A percentile compares a stretch with the other conserved stretches of the same genome.
phyloP scores from a whole-genome alignment of 2,797 vertebrate genomes.

The Novumbra hubbsi region DNA sequence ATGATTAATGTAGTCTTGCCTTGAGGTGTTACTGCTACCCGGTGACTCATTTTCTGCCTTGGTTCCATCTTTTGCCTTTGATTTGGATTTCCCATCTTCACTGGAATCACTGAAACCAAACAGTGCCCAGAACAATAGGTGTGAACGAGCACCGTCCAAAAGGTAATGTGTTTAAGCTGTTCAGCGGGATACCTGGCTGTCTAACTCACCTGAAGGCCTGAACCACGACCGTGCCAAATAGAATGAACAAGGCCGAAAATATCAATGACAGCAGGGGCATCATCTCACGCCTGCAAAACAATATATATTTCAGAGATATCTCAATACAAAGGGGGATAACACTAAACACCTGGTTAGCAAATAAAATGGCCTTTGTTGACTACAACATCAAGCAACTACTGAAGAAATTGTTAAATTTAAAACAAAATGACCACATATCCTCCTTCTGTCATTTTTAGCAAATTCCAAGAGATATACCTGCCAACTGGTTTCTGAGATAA shows the following conservation, averaged over 20 bases:
- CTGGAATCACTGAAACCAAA: constrained; percentile 83
- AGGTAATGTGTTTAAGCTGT: neutral
- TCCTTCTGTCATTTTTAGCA: neutral
- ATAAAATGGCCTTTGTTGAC: neutral
- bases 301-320: no score
- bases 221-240: constrained; percentile 94
- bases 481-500: neutral
- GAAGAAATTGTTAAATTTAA: neutral
- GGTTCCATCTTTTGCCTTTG: constrained; percentile 76
- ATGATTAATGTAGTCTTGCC: constrained; percentile 60
- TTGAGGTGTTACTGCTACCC: constrained; percentile 60
- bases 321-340: neutral
- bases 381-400: neutral
- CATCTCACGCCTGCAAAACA: constrained; percentile 89
- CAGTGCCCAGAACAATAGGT: neutral
- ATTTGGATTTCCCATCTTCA: constrained; percentile 81
- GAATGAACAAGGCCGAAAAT: constrained; percentile 95
- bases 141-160: neutral
- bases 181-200: neutral
- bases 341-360: no score
- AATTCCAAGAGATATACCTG: neutral
- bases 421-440: neutral
- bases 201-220: constrained; percentile 90
- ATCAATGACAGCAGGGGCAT: constrained; percentile 96
- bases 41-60: constrained; percentile 77